Conservation (phyloP, 2,888 invertebrate species). For the Stegana nigrithorax region DNA sequence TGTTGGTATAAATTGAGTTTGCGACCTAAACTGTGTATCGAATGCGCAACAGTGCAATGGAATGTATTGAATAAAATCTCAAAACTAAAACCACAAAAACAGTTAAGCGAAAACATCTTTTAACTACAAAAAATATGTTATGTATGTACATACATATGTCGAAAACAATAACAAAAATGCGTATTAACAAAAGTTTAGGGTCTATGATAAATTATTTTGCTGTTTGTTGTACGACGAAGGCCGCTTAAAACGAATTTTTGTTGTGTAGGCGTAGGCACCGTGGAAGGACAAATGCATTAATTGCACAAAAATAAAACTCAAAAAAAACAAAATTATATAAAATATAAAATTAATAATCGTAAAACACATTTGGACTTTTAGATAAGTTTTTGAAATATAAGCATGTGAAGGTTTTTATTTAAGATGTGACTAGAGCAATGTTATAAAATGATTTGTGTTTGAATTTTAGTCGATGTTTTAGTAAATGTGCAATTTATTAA, state of each 20-base stretch:
- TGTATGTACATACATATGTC: too few relatives aligned
- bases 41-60: slow-evolving; percentile 26
- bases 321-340: background rate
- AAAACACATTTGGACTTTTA: too few relatives aligned
- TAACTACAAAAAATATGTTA: too few relatives aligned
- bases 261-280: background rate
- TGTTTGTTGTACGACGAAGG: slow-evolving; percentile 17
- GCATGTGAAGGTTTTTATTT: too few relatives aligned
- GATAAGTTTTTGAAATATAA: too few relatives aligned
- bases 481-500: too few relatives aligned
- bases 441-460: background rate
- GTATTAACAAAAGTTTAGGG: slow-evolving; percentile 36
- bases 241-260: background rate
- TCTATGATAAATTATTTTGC: slow-evolving; percentile 35
- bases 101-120: slow-evolving; percentile 19
- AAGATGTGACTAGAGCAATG: too few relatives aligned
- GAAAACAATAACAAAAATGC: slow-evolving; percentile 26
- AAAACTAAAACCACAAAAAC: slow-evolving; percentile 20
- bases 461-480: too few relatives aligned
- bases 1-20: too few relatives aligned
- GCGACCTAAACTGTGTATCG: background rate
- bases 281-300: slow-evolving; percentile 11
- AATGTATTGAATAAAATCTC: slow-evolving; percentile 13
- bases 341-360: background rate
- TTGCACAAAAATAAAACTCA: background rate